Evolutionary conservation across 1,140 invertebrate genomes (phyloP).

Genomic region (Mycetomoellerius zeteki): DNA sequence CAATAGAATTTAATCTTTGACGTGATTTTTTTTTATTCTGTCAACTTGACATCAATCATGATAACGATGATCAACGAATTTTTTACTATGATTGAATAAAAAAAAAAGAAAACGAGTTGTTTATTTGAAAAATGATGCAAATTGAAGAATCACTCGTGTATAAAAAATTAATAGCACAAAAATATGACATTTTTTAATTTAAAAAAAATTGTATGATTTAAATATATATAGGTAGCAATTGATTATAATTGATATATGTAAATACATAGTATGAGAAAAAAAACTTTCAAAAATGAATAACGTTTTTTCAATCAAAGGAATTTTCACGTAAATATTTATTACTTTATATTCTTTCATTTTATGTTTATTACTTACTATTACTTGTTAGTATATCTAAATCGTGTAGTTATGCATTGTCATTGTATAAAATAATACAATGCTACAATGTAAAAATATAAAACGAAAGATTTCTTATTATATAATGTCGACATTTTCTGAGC

Average conservation of each 20-base stretch:
- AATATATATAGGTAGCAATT: too few relatives aligned
- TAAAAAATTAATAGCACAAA: background rate
- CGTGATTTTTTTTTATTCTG: background rate
- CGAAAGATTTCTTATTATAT: conserved; percentile 33
- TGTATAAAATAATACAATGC: background rate
- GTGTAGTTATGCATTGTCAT: background rate
- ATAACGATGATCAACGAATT: background rate
- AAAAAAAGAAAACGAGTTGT: background rate
- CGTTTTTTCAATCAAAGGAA: background rate
- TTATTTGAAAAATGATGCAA: background rate
- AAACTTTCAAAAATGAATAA: conserved; percentile 1
- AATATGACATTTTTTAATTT: background rate
- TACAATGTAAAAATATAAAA: background rate
- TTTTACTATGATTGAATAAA: background rate
- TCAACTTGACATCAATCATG: conserved; percentile 12
- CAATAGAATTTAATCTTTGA: background rate
- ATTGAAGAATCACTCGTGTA: background rate
- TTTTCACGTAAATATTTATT: background rate
- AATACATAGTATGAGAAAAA: background rate
- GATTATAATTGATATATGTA: background rate
- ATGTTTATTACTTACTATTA: background rate
- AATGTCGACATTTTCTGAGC: conserved; percentile 51
- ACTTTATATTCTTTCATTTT: background rate
- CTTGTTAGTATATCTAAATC: background rate
- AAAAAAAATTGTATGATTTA: too few relatives aligned